Evolutionary conservation across 2,797 vertebrate genomes (phyloP).

Genomic region (Clarias fuscus): DNA sequence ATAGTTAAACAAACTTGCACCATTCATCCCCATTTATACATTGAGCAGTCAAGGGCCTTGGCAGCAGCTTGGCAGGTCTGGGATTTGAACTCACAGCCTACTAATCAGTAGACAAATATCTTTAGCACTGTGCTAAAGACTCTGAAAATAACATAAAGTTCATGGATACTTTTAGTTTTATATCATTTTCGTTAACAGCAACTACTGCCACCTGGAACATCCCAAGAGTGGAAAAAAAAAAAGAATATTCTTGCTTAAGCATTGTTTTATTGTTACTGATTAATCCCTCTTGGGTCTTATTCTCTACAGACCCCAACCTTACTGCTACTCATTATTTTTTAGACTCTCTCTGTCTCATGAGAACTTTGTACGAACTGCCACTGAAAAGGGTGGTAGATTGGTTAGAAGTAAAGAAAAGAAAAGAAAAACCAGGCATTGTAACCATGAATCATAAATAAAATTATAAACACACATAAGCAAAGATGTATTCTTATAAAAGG

Average conservation of each 20-base stretch:
- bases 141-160: background rate
- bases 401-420: too few relatives aligned
- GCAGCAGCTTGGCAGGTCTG: too few relatives aligned
- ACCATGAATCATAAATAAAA: background rate
- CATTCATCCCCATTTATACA: background rate
- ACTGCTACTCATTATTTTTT: background rate
- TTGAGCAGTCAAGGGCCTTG: too few relatives aligned
- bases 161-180: background rate
- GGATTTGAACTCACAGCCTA: too few relatives aligned
- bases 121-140: background rate
- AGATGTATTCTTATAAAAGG: background rate
- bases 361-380: background rate
- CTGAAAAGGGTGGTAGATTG: too few relatives aligned
- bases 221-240: background rate
- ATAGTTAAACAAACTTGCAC: background rate
- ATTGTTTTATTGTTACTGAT: slow-evolving; percentile 1
- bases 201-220: background rate
- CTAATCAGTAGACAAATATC: too few relatives aligned
- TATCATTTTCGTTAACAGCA: background rate
- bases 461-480: background rate
- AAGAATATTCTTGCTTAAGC: background rate
- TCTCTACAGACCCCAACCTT: slow-evolving; percentile 10
- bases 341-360: slow-evolving; percentile 1
- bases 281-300: slow-evolving; percentile 1
- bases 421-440: background rate